Base-by-base conservation (phyloP, 2,888 invertebrate species). In the Tachystola acroxantha region DNA sequence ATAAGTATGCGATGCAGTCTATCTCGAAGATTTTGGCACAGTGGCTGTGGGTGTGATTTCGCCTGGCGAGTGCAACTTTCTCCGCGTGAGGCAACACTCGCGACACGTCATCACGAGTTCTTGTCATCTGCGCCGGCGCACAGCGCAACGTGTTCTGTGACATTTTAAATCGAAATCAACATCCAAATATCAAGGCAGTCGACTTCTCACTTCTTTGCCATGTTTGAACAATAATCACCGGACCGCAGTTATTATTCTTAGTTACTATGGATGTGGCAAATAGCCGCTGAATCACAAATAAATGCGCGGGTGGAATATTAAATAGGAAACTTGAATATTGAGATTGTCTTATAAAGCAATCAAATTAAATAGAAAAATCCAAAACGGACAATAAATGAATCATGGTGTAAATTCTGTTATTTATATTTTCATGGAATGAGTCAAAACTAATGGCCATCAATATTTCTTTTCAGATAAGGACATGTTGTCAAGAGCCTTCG, bases 31-130 rank as follows among this genome's bases (percentile, higher is more conserved):
- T 37, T 81, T 84, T 75, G 75, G 80, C 82, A 74, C 80, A 73
- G 10, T 26, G 56, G 66, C 53, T 61, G 85, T 84, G 79, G 82
- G 85, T 68, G 82, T 74, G 79, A 78, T 84, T 85, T 85, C 81
- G 76, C 81, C 81, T 81, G 73, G 59, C 71, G 59, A 65, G 43
- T 59, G 58, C 68, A 57, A 75, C 85, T 86, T 85, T 86, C 85
- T 80, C 84, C 66, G 53, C 50, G 55, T 77, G 74, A 78, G 70
- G 79, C 67, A 77, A 81, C 31, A 81, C 28, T 35, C 46, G 40
- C 43, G 37, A 27, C 37, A 39, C 43, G 48, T 45, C 45, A 41
- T 16, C 10, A 36, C 7, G 6, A 14, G 19, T 9, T 10, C 22
- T 19, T 13, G 26, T 24, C 34, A 36, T 33, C 25, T 11, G 36